A percentile compares a stretch with the other conserved stretches of the same genome.
These are phyloP conservation scores for Linnaemya tessellans DNA, from an alignment of 2,888 invertebrate species.

Conservation along the genomic window DNA sequence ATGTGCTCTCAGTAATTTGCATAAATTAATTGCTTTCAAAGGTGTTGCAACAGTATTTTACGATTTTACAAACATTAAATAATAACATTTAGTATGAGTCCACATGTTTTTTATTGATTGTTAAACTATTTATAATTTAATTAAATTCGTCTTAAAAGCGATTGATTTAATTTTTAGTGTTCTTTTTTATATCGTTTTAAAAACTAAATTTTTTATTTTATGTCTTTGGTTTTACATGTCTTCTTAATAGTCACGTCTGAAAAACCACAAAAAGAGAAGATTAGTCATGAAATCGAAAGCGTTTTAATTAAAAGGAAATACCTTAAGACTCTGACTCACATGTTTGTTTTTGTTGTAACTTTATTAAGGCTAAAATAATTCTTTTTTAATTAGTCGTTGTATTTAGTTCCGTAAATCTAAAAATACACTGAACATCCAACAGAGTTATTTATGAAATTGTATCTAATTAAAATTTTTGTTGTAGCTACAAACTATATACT, in stretches of 20 bases:
- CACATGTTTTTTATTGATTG: background rate
- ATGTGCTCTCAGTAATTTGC: conserved; percentile 16
- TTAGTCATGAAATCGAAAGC: conserved; percentile 34
- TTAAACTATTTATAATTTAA: background rate
- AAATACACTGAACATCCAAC: conserved; percentile 18
- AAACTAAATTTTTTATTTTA: background rate
- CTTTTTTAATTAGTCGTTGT: conserved; percentile 2
- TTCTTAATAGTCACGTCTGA: background rate
- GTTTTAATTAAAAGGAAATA: conserved; percentile 39
- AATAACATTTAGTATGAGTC: background rate
- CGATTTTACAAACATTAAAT: background rate
- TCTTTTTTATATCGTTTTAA: background rate
- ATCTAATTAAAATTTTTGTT: conserved; percentile 37
- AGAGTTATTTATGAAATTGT: conserved; percentile 37
- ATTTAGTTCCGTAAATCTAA: conserved; percentile 50
- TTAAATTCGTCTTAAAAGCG: background rate
- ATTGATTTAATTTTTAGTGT: background rate
- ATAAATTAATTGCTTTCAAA: conserved; percentile 46
- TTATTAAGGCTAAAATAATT: conserved; percentile 32
- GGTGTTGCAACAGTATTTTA: conserved; percentile 35
- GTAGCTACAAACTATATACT: background rate
- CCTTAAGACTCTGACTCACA: conserved; percentile 39
- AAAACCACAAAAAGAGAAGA: conserved; percentile 33
- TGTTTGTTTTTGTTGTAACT: background rate
- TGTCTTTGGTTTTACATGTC: background rate